Conservation (phyloP, 2,113 vertebrate genomes). For the Xiphophorus couchianus region DNA sequence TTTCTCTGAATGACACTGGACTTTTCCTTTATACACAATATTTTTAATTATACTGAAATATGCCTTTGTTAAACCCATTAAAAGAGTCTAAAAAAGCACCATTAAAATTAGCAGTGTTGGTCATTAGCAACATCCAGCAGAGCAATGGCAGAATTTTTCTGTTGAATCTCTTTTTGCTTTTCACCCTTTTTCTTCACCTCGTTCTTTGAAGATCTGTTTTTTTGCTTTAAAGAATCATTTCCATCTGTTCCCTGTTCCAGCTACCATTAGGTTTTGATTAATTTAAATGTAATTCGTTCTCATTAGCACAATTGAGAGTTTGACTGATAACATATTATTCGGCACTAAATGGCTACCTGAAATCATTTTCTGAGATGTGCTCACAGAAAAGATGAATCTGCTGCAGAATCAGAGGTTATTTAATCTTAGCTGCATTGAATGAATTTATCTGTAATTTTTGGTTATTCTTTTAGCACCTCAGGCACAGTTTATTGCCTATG, state of each 20-base stretch:
- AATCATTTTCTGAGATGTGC: constrained; percentile 10
- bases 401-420: constrained; percentile 11
- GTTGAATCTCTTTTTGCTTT: too few species aligned
- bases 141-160: neutral
- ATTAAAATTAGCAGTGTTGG: neutral
- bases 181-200: neutral
- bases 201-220: neutral
- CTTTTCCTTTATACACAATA: neutral
- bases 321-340: constrained; percentile 45
- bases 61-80: too few species aligned
- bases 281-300: constrained; percentile 55
- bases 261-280: constrained; percentile 34
- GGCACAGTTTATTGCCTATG: constrained; percentile 3
- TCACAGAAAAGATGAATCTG: constrained; percentile 6
- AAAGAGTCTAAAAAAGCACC: too few species aligned
- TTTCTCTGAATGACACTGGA: neutral
- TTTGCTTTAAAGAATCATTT: constrained; percentile 16
- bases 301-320: constrained; percentile 53
- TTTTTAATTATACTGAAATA: too few species aligned
- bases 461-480: neutral
- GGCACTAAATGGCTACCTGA: constrained; percentile 28
- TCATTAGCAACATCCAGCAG: neutral
- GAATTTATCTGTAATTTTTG: constrained; percentile 20
- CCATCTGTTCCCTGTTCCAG: constrained; percentile 41
- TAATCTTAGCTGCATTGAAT: constrained; percentile 19